These are phyloP conservation scores for Ypsolopha sequella DNA, from an alignment of 2,888 invertebrate species.

Conservation along the genomic window DNA sequence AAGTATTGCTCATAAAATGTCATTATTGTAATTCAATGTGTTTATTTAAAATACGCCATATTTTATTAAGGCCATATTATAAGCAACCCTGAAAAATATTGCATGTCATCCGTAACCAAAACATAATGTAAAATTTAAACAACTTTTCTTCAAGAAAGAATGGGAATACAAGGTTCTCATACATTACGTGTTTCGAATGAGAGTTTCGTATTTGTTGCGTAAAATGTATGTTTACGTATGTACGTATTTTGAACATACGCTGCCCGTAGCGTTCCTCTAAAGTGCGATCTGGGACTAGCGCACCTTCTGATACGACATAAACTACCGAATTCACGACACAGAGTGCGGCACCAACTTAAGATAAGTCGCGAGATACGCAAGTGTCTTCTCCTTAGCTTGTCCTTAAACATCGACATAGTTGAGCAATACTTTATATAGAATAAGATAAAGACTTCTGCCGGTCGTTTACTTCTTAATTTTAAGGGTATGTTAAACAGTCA, in stretches of 20 bases:
- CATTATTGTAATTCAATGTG: neutral
- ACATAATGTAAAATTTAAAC: neutral
- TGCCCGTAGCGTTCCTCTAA: conserved; percentile 51
- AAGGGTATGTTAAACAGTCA: neutral
- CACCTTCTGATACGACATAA: conserved; percentile 65
- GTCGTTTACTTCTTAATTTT: conserved; percentile 3
- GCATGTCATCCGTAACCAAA: neutral
- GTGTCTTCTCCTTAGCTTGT: neutral
- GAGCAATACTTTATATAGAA: neutral
- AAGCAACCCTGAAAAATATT: conserved; percentile 15
- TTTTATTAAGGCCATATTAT: conserved; percentile 18
- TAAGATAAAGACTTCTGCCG: neutral
- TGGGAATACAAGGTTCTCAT: too few relatives aligned
- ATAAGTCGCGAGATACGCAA: conserved; percentile 17
- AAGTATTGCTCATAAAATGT: neutral
- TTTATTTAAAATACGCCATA: neutral
- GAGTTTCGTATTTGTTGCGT: conserved; percentile 9
- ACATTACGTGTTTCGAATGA: conserved; percentile 39
- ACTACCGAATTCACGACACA: conserved; percentile 31
- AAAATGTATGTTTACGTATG: conserved; percentile 11
- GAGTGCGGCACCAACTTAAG: conserved; percentile 15
- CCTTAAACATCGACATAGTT: neutral
- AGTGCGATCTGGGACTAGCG: conserved; percentile 71
- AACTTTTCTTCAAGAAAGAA: conserved; percentile 4
- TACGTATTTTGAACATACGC: conserved; percentile 30